Evolutionary conservation across 37 sponge, comb jelly and placozoan genomes (phyloP), one percentile per base, ranked within the genome.

Genomic region (Lycopodina hypogea): DNA sequence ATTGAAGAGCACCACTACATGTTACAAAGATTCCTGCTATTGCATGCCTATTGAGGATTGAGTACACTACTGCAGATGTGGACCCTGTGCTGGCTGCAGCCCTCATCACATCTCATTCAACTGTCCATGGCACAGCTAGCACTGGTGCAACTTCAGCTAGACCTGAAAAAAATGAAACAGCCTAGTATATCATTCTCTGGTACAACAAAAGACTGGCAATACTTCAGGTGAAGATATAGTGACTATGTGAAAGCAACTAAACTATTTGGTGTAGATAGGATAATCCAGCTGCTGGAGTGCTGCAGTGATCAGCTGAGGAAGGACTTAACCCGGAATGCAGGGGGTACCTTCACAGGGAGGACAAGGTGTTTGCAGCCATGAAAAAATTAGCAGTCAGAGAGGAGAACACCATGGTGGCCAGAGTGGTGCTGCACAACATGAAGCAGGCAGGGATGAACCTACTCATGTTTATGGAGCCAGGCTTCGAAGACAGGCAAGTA

Each of bases 401-500:
- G 33, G 80, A 80, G 48, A 80, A 80, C 61, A 80, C 77, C 33
- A 76, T 76, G 77, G 64, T 76, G 35, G 63, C 77, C 32, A 76
- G 77, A 28, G 77, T 68, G 69, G 45, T 69, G 2, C 56, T 78
- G 37, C 78, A 77, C 45, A 81, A 83, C 69, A 83, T 83, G 83
- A 74, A 41, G 42, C 83, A 83, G 45, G 83, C 68, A 33, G 83
- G 48, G 83, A 73, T 81, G 82, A 81, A 41, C 74, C 80, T 68
- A 30, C 69, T 0, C 81, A 71, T 70, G 66, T 67, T 9, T 81
- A 50, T 42, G 82, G 82, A 63, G 74, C 82, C 65, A 81, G 82
- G 24, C 66, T 81, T 24, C 56, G 55, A 42, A 74, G 74, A 19
- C 74, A 81, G 33, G 74, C 74, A 24, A 72, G 82, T 26, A 45